Base-by-base conservation (phyloP, 2,113 vertebrate species). In the Trogon melanurus region DNA sequence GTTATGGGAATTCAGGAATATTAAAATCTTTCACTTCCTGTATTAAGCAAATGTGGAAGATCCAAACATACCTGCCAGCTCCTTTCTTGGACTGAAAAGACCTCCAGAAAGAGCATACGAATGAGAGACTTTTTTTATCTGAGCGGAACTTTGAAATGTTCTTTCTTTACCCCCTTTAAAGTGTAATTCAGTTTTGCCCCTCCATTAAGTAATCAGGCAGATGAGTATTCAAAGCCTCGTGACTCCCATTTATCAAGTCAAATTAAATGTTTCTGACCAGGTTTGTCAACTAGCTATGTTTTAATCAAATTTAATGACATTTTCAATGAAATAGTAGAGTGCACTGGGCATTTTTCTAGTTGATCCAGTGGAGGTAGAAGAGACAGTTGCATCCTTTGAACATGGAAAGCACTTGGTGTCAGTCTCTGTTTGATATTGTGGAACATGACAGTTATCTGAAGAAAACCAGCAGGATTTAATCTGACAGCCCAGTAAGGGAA, bases 401-500 rank as follows among this genome's bases (percentile, higher is more conserved):
- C 88, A 88, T 6, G 16, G 85, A 81, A 79, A 69, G 44, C 44
- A 44, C 16, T 66, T 61, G 54, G 56, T 97, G 94, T 95, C 97
- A 91, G 90, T 93, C 90, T 79, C 62, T 96, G 90, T 98, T 97
- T 98, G 95, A 97, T 97, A 95, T 94, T 96, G 97, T 93, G 88
- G 78, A 96, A 92, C 93, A 91, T 97, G 97, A 97, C 97, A 97
- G 95, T 93, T 97, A 96, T 97, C 96, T 98, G 97, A 98, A 90
- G 96, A 95, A 98, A 98, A 97, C 64, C 97, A 98, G 97, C 95
- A 94, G 83, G 85, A 98, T 98, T 98, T 97, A 97, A 98, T 97
- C 96, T 98, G 98, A 98, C 97, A 98, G 96, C 84, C 96, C 95
- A 96, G 97, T 96, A 98, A 97, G 98, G 95, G 95, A 98, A 98